phyloP scores from a whole-genome alignment of 2,797 vertebrate genomes.

The Diplodus sargus region DNA sequence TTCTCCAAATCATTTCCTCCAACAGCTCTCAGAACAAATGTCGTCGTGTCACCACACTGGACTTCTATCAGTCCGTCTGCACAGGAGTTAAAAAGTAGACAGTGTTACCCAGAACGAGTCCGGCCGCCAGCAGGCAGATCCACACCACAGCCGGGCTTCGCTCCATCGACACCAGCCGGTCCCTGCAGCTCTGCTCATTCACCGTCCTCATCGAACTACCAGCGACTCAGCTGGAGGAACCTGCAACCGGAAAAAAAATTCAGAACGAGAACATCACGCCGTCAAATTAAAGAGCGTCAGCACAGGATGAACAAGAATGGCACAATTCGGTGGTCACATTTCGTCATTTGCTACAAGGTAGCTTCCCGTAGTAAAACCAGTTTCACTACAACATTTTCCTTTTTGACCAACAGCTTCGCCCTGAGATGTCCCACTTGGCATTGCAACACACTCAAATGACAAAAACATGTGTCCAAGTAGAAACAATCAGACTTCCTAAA shows the following conservation, averaged over 20 bases:
- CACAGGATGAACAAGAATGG: not conserved
- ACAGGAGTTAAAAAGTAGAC: not conserved
- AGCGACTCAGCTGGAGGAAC: not conserved
- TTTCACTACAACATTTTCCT: slow-evolving; percentile 1
- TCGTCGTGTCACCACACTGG: not conserved
- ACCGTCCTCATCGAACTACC: slow-evolving; percentile 1
- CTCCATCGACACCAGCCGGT: slow-evolving; percentile 43
- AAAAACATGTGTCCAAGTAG: not conserved
- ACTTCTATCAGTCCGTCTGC: not conserved
- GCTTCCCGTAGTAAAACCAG: not conserved
- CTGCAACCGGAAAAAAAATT: not conserved
- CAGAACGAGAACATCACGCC: not conserved
- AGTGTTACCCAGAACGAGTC: slow-evolving; percentile 57
- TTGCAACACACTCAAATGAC: not conserved
- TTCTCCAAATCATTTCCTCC: not conserved
- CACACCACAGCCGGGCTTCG: slow-evolving; percentile 13
- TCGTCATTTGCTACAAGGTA: not conserved
- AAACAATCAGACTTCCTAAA: not conserved
- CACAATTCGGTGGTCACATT: not conserved
- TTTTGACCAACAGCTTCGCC: too few species aligned
- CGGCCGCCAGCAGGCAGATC: slow-evolving; percentile 49
- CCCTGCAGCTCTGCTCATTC: not conserved
- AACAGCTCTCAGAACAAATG: not conserved
- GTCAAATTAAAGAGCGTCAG: not conserved
- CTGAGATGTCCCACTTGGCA: not conserved